These are phyloP conservation scores for Trichonephila clavipes DNA, from an alignment of 1,140 invertebrate genomes.

Conservation along the genomic window DNA sequence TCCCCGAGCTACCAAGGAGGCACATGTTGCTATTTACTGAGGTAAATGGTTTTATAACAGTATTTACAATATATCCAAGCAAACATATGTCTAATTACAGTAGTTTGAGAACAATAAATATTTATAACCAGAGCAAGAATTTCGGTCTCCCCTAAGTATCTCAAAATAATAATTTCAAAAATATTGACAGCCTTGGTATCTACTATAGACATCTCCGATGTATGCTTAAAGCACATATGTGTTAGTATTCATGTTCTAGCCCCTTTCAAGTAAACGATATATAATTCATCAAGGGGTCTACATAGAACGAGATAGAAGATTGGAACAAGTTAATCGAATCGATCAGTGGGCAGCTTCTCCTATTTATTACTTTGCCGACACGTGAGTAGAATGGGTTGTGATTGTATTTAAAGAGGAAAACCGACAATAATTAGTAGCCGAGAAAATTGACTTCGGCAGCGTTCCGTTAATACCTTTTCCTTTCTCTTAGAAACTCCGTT, in stretches of 20 bases:
- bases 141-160: too few relatives aligned
- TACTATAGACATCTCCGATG: background rate
- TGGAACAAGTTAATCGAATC: conserved; percentile 23
- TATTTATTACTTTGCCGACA: background rate
- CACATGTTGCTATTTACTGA: too few relatives aligned
- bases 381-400: background rate
- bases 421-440: background rate
- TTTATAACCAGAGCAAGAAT: too few relatives aligned
- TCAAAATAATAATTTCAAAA: too few relatives aligned
- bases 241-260: too few relatives aligned
- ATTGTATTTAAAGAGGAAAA: background rate
- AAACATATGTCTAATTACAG: too few relatives aligned
- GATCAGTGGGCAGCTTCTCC: background rate
- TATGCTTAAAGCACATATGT: too few relatives aligned
- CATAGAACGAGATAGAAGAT: background rate
- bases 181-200: background rate
- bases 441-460: background rate
- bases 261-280: background rate
- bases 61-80: too few relatives aligned
- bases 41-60: too few relatives aligned
- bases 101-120: too few relatives aligned
- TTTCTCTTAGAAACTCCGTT: background rate
- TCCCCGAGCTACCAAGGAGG: too few relatives aligned
- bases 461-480: background rate
- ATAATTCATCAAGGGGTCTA: background rate